Evolutionary conservation across 2,888 invertebrate species (phyloP), one percentile per base, ranked within the genome.

Genomic region (Clunio marinus): DNA sequence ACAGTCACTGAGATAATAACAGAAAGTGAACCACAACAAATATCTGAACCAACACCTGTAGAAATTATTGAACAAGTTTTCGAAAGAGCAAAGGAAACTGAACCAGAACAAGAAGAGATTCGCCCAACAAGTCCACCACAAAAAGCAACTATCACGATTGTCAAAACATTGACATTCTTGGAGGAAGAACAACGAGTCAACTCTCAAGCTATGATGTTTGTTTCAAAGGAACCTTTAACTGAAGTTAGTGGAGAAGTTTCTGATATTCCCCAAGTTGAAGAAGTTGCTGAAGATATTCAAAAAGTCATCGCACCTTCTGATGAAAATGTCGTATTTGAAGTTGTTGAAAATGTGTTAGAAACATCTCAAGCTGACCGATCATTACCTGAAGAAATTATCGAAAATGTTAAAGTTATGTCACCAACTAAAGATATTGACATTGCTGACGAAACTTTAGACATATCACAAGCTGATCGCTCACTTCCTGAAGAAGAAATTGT

Each of bases 181-280:
- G 59, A 69, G 22, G 60, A 69, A 70, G 24, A 71, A 65, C 62
- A 55, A 27, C 22, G 17, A 13, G 13, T 51, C 51, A 51, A 51
- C 17, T 17, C 51, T 3, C 20, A 51, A 51, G 51, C 51, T 2
- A 17, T 22, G 51, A 51, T 51, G 51, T 22, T 13, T 13, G 22
- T 51, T 2, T 8, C 7, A 5, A 51, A 17, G 3, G 51, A 51
- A 51, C 35, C 35, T 8, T 20, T 13, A 7, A 51, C 22, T 51
- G 51, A 51, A 13, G 10, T 41, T n/a, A 10, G 10, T 10, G 41
- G 15, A 41, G 41, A 41, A 41, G 15, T 3, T n/a, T 5, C 15
- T 41, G 41, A 41, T n/a, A 41, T 41, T 41, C 41, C 41, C n/a
- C n/a, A n/a, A n/a, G n/a, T n/a, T n/a, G n/a, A n/a, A n/a, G n/a